Evolutionary conservation across 2,888 invertebrate genomes (phyloP).

Genomic region (Troilus luridus): DNA sequence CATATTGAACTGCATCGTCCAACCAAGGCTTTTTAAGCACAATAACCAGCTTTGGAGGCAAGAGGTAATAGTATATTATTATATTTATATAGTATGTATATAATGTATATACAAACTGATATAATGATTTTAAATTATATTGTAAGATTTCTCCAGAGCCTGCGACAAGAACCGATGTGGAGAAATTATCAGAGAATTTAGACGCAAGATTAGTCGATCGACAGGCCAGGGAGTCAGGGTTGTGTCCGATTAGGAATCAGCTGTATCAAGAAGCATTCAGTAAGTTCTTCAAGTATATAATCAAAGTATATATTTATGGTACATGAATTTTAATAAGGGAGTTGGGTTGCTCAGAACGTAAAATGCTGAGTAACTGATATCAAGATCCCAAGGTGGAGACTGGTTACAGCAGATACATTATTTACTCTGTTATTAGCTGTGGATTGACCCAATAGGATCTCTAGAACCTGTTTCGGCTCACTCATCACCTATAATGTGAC

Average conservation of each 20-base stretch:
- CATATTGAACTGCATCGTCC: conserved; percentile 22
- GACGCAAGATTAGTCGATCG: conserved; percentile 90
- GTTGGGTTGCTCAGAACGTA: too few relatives aligned
- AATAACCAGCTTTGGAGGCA: conserved; percentile 56
- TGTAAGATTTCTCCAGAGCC: conserved; percentile 92
- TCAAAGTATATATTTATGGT: too few relatives aligned
- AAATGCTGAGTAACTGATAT: too few relatives aligned
- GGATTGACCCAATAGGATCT: too few relatives aligned
- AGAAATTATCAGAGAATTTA: conserved; percentile 96
- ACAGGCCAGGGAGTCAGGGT: conserved; percentile 95
- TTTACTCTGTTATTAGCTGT: too few relatives aligned
- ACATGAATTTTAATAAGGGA: too few relatives aligned
- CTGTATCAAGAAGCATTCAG: conserved; percentile 96
- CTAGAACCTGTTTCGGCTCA: too few relatives aligned
- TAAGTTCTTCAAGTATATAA: conserved; percentile 64
- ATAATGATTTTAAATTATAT: background rate
- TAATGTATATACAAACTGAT: background rate
- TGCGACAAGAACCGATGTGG: conserved; percentile 94
- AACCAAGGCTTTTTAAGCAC: background rate
- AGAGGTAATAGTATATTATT: conserved; percentile 40
- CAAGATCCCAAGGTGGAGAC: too few relatives aligned
- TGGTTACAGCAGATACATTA: too few relatives aligned
- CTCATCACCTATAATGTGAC: too few relatives aligned
- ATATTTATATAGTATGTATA: background rate
- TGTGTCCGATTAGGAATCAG: conserved; percentile 93